These are phyloP conservation scores for Aporophyla nigra DNA, from an alignment of 2,888 invertebrate species.

Conservation along the genomic window DNA sequence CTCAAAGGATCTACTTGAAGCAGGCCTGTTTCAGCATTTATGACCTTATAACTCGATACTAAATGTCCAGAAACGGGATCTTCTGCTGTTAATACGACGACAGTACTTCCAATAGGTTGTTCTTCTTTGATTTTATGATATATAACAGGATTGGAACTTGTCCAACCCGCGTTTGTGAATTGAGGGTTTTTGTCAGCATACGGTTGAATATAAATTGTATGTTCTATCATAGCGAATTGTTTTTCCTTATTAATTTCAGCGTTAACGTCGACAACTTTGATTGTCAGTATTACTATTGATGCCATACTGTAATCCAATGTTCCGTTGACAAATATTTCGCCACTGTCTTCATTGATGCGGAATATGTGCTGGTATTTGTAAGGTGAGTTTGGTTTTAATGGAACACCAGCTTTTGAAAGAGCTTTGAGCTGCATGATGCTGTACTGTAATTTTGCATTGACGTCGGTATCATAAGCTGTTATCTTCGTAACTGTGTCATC, in stretches of 20 bases:
- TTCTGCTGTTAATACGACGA: constrained; percentile 93
- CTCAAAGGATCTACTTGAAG: constrained; percentile 92
- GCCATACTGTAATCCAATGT: constrained; percentile 93
- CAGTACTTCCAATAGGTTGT: constrained; percentile 93
- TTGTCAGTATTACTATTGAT: constrained; percentile 94
- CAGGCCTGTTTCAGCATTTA: constrained; percentile 89
- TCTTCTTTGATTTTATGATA: constrained; percentile 94
- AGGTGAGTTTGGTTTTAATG: constrained; percentile 91
- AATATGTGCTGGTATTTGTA: constrained; percentile 93
- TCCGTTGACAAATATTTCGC: constrained; percentile 93
- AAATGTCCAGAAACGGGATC: constrained; percentile 93
- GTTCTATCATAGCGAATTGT: constrained; percentile 93
- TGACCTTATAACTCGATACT: constrained; percentile 91
- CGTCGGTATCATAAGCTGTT: constrained; percentile 93
- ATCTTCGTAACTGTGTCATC: constrained; percentile 92
- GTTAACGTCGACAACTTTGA: constrained; percentile 93
- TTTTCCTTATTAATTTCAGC: constrained; percentile 92
- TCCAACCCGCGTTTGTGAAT: constrained; percentile 94
- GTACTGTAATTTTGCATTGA: constrained; percentile 93
- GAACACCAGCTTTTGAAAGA: constrained; percentile 94
- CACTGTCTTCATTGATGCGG: constrained; percentile 93
- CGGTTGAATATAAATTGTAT: constrained; percentile 95
- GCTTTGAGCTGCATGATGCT: constrained; percentile 93
- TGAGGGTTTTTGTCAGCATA: constrained; percentile 94
- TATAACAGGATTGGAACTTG: constrained; percentile 92